Evolutionary conservation across 2,888 invertebrate species (phyloP), one percentile per base, ranked within the genome.

Genomic region (Chironomus riparius): DNA sequence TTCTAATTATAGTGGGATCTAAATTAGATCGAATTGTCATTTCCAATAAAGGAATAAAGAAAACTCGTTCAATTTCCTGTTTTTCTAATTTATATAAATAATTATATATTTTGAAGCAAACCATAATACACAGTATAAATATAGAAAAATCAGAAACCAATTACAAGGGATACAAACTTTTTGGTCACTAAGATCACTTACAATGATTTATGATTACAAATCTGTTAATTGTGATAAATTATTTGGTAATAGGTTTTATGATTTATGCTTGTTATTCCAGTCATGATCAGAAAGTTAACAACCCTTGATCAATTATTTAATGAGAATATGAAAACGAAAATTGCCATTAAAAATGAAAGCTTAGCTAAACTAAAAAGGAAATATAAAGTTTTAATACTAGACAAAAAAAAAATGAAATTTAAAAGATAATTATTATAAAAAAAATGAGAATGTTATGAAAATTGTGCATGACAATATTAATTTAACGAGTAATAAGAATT

Each of bases 401-500:
- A 48, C n/a, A 48, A 48, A 47, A 4, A 69, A 48, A 48, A 47
- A 4, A 69, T 69, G n/a, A 38, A 28, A 69, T n/a, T 13, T 10
- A 28, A 15, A 12, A 24, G 5, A 28, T 4, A 5, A 28, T 28
- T 4, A 28, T 28, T 28, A 28, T 28, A 4, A 28, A 28, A n/a
- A 70, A 70, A 50, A 21, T 18, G 38, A 65, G 50, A 73, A 62
- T 38, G 73, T 73, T 73, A 65, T 38, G 65, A 73, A 73, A 73
- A 73, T 73, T 73, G 73, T 73, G 73, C 73, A 73, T 73, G 73
- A 73, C 73, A 73, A 73, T 73, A 73, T 73, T 73, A 73, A 73
- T 73, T 73, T 73, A 71, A 73, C 62, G 12, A 61, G 22, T 50
- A 50, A 50, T 28, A 65, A 73, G 65, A 62, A 18, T 56, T 56